Evolutionary conservation across 2,888 invertebrate genomes (phyloP), one percentile per base, ranked within the genome.

Genomic region (Gymnocheta viridis): DNA sequence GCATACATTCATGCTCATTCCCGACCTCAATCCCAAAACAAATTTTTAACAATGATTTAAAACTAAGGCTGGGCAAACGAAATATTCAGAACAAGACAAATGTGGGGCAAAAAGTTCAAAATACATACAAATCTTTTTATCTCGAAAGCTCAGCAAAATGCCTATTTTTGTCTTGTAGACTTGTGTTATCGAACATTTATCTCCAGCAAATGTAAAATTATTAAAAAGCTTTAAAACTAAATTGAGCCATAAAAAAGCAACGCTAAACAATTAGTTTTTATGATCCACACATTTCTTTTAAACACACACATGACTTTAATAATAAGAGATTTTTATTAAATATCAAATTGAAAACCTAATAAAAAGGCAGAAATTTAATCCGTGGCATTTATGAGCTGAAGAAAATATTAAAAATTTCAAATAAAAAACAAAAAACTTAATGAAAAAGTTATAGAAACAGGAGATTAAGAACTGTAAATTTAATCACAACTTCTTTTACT

Each of bases 401-500:
- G 19, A 2, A 14, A 44, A 27, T 3, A 58, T n/a, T n/a, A n/a
- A n/a, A n/a, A n/a, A n/a, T n/a, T n/a, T n/a, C n/a, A 78, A 60
- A 29, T 14, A 66, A 64, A 62, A 72, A 44, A 47, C 24, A 47
- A 2, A 49, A 56, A 66, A 38, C 10, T 12, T 67, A 47, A 80
- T 49, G 22, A 41, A 60, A 60, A 78, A 77, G 24, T 60, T 51
- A 32, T 49, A 54, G 41, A 17, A 51, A 44, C 14, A 47, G 10
- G 17, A 27, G 62, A 60, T 35, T 29, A 24, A 77, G 62, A 81
- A 77, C 81, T 77, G 81, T 81, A 73, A 81, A 81, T 81, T 60
- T 77, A 73, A 77, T 81, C 84, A 62, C 62, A 77, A 80, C 66
- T 83, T 77, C 72, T 41, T 51, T 29, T 44, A 24, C 51, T 89